A percentile compares a stretch with the other conserved stretches of the same genome.
phyloP scores from a whole-genome alignment of 1,140 invertebrate genomes.

The Formica exsecta region DNA sequence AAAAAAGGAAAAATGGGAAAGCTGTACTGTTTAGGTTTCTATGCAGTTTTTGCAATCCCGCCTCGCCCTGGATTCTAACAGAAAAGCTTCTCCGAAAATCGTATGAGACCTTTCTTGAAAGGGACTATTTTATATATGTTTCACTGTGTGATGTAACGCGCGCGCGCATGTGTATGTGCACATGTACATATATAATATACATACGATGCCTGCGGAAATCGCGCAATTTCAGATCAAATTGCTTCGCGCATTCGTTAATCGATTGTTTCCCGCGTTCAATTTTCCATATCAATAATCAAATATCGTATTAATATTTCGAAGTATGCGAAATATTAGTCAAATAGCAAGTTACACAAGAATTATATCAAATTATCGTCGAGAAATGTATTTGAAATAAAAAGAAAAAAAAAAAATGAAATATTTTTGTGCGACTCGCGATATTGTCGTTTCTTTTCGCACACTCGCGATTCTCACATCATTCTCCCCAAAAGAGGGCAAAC shows the following conservation, averaged over 20 bases:
- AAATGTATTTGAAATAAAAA: background rate
- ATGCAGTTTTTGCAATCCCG: conserved; percentile 35
- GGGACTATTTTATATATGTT: conserved; percentile 33
- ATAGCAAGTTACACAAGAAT: background rate
- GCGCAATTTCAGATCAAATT: background rate
- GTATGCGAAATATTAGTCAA: background rate
- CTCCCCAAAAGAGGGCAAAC: background rate
- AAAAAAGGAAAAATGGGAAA: background rate
- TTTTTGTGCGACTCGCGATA: background rate
- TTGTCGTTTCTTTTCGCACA: background rate
- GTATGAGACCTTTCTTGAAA: conserved; percentile 25
- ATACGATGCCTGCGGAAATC: conserved; percentile 27
- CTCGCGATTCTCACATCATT: background rate
- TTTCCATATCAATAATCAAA: conserved; percentile 19
- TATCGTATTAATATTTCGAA: background rate
- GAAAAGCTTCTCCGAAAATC: conserved; percentile 20
- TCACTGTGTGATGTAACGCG: conserved; percentile 6
- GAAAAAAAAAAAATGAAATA: background rate
- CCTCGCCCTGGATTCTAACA: conserved; percentile 35
- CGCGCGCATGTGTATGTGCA: background rate
- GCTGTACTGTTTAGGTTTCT: conserved; percentile 32
- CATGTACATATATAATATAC: background rate
- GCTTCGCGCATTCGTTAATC: background rate
- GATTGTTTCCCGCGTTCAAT: conserved; percentile 9
- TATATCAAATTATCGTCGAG: background rate